Base-by-base conservation (phyloP, 2,888 invertebrate species). In the Lamellibrachia satsuma region DNA sequence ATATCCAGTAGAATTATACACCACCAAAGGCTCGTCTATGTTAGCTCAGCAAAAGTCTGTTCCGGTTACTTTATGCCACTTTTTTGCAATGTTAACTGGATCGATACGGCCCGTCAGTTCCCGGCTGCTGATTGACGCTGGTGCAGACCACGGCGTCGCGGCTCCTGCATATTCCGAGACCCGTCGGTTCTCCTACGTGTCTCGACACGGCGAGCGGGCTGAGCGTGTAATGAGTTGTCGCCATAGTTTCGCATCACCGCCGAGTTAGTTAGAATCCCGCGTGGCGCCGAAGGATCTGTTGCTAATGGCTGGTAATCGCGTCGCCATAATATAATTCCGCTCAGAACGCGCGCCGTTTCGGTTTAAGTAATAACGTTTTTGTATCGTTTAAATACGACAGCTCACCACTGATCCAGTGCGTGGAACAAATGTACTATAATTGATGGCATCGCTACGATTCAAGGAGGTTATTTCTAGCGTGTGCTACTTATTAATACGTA, bases 251-350 rank as follows among this genome's bases (percentile, higher is more conserved):
- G 75, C 75, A 75, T 75, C 75, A 75, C 22, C 75, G 75, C 75
- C 75, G 75, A 75, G 75, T 75, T 75, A 75, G 75, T 75, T 22
- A 75, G 75, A 75, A 75, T n/a, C 75, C 75, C 75, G 75, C 15
- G 75, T 75, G 75, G 22, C 75, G 22, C 22, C 15, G 22, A 15
- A 75, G 75, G 75, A 75, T 75, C n/a, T 75, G 75, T 75, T 75
- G 22, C 75, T 75, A 75, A 75, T 75, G 75, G 75, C 75, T 75
- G 75, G 75, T 75, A 75, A 75, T 75, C 75, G 75, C 75, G 75
- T 75, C 75, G 75, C 75, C 15, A 75, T 75, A 75, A 75, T 75
- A 75, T 75, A 75, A 75, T 75, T 75, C 75, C 75, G n/a, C 22
- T 75, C 75, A 75, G 75, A 75, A 75, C 15, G 22, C 75, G 15